These are phyloP conservation scores for Ibycter americanus DNA, from an alignment of 2,797 vertebrate species.

Conservation along the genomic window DNA sequence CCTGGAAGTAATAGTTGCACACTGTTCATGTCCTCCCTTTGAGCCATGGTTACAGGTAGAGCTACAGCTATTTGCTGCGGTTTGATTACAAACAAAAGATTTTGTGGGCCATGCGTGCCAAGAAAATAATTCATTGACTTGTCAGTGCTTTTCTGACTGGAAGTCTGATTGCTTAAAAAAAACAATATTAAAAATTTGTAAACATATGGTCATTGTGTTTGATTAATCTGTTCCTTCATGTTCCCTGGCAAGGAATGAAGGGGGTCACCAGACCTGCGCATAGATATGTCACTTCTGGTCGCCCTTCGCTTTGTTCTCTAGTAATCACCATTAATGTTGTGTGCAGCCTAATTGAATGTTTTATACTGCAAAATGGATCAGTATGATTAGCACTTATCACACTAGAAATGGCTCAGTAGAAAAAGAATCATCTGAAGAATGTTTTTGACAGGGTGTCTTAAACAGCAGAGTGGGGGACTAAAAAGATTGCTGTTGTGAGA, in stretches of 20 bases:
- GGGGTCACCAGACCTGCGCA: conserved; percentile 5
- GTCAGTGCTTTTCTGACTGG: conserved; percentile 41
- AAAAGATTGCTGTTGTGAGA: background rate
- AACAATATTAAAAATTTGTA: background rate
- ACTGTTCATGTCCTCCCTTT: background rate
- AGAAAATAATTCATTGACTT: conserved; percentile 42
- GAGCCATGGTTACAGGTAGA: background rate
- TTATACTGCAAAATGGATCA: conserved; percentile 23
- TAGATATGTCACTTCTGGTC: background rate
- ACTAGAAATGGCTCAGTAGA: background rate
- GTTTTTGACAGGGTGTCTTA: background rate
- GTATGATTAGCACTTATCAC: background rate
- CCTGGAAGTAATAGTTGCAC: background rate
- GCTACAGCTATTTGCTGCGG: background rate
- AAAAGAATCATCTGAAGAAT: background rate
- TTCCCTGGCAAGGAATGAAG: conserved; percentile 38
- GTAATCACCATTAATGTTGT: conserved; percentile 64
- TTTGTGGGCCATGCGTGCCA: conserved; percentile 31
- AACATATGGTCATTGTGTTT: conserved; percentile 59
- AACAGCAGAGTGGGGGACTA: background rate
- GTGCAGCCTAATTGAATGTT: conserved; percentile 66
- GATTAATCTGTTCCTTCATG: conserved; percentile 63
- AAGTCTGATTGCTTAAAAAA: conserved; percentile 19
- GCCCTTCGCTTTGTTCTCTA: conserved; percentile 41
- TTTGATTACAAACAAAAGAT: conserved; percentile 32